Percentiles rank a stretch among this genome's conserved stretches.
These are phyloP conservation scores for Ptychoptera contaminata DNA, from an alignment of 2,888 invertebrate genomes.

Conservation along the genomic window DNA sequence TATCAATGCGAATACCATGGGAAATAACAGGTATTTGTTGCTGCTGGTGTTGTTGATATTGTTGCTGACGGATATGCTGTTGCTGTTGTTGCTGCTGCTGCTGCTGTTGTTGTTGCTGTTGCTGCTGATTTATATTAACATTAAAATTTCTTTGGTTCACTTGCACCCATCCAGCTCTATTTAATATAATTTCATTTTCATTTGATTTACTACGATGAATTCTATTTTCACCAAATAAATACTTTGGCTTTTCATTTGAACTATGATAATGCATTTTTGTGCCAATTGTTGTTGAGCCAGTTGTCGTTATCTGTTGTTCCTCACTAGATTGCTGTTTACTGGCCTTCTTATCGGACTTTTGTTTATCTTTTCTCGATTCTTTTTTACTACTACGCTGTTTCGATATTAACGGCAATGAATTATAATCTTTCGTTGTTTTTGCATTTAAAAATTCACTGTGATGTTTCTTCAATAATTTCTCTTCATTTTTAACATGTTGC, in stretches of 20 bases:
- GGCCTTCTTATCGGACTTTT: constrained; percentile 1
- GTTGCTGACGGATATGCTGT: constrained; percentile 12
- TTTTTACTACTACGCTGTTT: neutral
- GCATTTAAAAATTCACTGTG: constrained; percentile 1
- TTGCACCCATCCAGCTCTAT: constrained; percentile 35
- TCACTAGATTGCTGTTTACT: constrained; percentile 4
- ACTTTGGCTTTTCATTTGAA: constrained; percentile 22
- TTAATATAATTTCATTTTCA: constrained; percentile 28
- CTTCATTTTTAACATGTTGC: constrained; percentile 5
- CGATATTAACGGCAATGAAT: constrained; percentile 2
- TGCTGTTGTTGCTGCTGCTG: neutral
- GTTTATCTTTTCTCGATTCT: neutral
- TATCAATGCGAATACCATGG: constrained; percentile 21
- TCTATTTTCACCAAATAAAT: constrained; percentile 27
- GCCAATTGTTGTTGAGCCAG: neutral
- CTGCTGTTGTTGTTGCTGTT: neutral
- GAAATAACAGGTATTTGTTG: constrained; percentile 3
- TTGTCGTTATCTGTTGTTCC: constrained; percentile 11
- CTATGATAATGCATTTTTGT: constrained; percentile 30
- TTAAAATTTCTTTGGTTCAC: constrained; percentile 19
- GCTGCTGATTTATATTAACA: constrained; percentile 16
- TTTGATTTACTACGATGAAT: neutral
- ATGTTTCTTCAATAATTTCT: neutral
- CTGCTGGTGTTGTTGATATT: constrained; percentile 12
- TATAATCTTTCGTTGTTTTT: neutral